A percentile compares a stretch with the other conserved stretches of the same genome.
These are phyloP conservation scores for Teinopalpus imperialis DNA, from an alignment of 2,888 invertebrate genomes.

Conservation along the genomic window DNA sequence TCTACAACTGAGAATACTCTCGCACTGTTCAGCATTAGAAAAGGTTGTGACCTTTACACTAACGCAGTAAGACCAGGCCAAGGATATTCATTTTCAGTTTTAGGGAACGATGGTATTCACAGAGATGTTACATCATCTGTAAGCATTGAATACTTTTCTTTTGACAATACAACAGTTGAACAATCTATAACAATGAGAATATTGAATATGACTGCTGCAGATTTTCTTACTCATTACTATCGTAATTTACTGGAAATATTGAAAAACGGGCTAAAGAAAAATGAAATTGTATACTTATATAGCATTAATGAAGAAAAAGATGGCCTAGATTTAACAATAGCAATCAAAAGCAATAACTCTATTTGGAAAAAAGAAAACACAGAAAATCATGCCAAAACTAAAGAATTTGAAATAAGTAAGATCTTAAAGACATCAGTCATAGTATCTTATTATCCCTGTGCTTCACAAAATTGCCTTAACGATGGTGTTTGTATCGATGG, in stretches of 20 bases:
- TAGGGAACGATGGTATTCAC: conserved; percentile 95
- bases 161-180: conserved; percentile 91
- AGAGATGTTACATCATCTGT: conserved; percentile 93
- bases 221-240: conserved; percentile 90
- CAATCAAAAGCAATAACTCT: conserved; percentile 81
- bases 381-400: conserved; percentile 84
- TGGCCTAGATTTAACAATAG: conserved; percentile 87
- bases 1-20: conserved; percentile 81
- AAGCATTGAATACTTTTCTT: conserved; percentile 90
- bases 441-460: conserved; percentile 91
- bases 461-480: conserved; percentile 87
- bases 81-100: conserved; percentile 89
- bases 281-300: conserved; percentile 86
- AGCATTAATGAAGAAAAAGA: conserved; percentile 86
- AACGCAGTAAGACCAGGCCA: conserved; percentile 86
- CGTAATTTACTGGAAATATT: conserved; percentile 87
- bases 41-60: conserved; percentile 90
- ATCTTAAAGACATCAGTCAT: conserved; percentile 83
- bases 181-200: conserved; percentile 91
- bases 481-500: conserved; percentile 89
- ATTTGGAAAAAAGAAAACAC: conserved; percentile 85
- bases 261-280: conserved; percentile 84
- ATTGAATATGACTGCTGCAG: conserved; percentile 86
- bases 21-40: conserved; percentile 86
- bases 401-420: conserved; percentile 84